These are phyloP conservation scores for Mormyrus lacerda DNA, from an alignment of 2,113 vertebrate species.

Conservation along the genomic window DNA sequence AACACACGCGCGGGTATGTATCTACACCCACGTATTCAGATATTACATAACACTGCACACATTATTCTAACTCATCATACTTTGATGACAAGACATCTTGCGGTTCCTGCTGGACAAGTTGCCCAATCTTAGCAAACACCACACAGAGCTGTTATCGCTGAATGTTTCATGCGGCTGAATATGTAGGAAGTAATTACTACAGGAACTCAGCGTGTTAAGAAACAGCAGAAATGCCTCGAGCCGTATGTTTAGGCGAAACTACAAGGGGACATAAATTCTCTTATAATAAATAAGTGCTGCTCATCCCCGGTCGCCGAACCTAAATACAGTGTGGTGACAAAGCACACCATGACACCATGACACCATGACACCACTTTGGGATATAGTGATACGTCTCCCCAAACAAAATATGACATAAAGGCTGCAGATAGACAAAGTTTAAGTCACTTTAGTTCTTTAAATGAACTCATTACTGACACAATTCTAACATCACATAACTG, in stretches of 20 bases:
- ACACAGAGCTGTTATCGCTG: background rate
- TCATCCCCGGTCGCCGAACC: background rate
- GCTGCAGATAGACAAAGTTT: background rate
- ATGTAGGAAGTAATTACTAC: background rate
- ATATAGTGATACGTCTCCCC: background rate
- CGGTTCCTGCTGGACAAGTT: background rate
- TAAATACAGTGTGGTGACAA: background rate
- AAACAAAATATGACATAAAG: background rate
- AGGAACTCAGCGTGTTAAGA: background rate
- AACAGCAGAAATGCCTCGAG: background rate
- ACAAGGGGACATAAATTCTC: background rate
- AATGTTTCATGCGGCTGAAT: slow-evolving; percentile 11
- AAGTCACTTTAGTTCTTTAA: background rate
- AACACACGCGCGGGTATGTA: background rate
- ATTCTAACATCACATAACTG: background rate
- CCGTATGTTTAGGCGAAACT: background rate
- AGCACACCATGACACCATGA: background rate
- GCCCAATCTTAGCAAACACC: background rate
- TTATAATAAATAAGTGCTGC: background rate
- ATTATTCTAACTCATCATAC: background rate
- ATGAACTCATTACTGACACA: background rate
- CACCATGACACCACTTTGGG: background rate
- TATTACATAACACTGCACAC: background rate
- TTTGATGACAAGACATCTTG: background rate
- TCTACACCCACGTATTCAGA: background rate